Evolutionary conservation across 2,113 vertebrate genomes (phyloP).

Genomic region (Pavo muticus): DNA sequence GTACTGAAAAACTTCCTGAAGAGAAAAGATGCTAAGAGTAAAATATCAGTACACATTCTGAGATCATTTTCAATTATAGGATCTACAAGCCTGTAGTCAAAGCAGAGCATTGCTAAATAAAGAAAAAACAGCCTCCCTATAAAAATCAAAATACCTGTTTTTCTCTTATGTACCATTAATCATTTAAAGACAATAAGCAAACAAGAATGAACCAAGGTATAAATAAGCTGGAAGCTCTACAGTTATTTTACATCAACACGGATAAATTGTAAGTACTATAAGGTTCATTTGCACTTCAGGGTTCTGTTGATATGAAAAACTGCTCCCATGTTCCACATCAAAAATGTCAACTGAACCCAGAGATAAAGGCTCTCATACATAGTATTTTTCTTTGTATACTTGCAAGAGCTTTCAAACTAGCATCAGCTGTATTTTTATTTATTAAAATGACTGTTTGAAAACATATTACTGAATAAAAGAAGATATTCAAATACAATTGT

Average conservation of each 20-base stretch:
- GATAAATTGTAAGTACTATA: neutral
- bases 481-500: neutral
- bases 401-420: constrained; percentile 2
- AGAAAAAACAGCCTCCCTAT: no score
- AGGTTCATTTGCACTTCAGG: neutral
- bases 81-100: neutral
- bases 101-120: neutral
- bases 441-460: neutral
- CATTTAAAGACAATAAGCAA: neutral
- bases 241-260: neutral
- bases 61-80: fast-evolving
- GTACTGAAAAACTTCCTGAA: neutral
- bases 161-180: neutral
- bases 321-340: neutral
- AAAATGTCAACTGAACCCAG: neutral
- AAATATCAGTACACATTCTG: neutral
- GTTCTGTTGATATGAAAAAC: neutral
- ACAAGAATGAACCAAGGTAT: neutral
- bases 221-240: neutral
- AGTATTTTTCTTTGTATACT: neutral
- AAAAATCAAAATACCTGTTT: neutral
- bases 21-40: neutral
- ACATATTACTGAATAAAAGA: neutral
- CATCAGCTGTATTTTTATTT: neutral
- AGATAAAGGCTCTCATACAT: neutral